phyloP scores from a whole-genome alignment of 1,140 invertebrate species.

The Potamilus streckersoni region DNA sequence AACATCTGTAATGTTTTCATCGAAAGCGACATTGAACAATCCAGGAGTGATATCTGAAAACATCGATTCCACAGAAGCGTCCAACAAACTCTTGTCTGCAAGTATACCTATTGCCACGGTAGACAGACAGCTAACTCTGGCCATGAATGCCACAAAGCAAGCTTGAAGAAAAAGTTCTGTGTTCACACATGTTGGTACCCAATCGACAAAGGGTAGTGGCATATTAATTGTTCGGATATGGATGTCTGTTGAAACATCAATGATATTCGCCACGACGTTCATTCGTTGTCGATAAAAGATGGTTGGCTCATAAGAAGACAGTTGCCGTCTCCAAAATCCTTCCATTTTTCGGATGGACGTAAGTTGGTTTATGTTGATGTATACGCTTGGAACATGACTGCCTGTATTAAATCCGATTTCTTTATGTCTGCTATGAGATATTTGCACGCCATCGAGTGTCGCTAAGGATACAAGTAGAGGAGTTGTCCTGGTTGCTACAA shows the following conservation, averaged over 20 bases:
- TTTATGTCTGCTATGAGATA: slow-evolving; percentile 16
- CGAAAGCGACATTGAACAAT: slow-evolving; percentile 32
- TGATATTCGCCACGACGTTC: slow-evolving; percentile 45
- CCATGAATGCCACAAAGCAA: slow-evolving; percentile 41
- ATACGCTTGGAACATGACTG: slow-evolving; percentile 1
- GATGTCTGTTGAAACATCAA: slow-evolving; percentile 37
- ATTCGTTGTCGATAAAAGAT: slow-evolving; percentile 46
- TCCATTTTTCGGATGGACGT: slow-evolving; percentile 39
- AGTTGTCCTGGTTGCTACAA: slow-evolving; percentile 34
- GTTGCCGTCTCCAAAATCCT: slow-evolving; percentile 38
- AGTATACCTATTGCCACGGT: slow-evolving; percentile 40
- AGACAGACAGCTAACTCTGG: slow-evolving; percentile 34
- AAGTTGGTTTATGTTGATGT: slow-evolving; percentile 20
- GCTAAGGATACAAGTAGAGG: slow-evolving; percentile 35
- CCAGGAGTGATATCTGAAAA: slow-evolving; percentile 41
- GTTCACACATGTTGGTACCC: background rate
- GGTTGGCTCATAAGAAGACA: slow-evolving; percentile 42
- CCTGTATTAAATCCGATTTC: slow-evolving; percentile 25
- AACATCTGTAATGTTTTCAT: slow-evolving; percentile 12
- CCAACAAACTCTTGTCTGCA: slow-evolving; percentile 31
- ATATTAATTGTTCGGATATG: slow-evolving; percentile 26
- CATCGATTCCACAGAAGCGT: slow-evolving; percentile 8
- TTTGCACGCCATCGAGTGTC: slow-evolving; percentile 31
- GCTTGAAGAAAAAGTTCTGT: slow-evolving; percentile 16
- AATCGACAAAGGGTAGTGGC: slow-evolving; percentile 7